Base-by-base conservation (phyloP, 2,888 invertebrate species). In the Chesias legatella region DNA sequence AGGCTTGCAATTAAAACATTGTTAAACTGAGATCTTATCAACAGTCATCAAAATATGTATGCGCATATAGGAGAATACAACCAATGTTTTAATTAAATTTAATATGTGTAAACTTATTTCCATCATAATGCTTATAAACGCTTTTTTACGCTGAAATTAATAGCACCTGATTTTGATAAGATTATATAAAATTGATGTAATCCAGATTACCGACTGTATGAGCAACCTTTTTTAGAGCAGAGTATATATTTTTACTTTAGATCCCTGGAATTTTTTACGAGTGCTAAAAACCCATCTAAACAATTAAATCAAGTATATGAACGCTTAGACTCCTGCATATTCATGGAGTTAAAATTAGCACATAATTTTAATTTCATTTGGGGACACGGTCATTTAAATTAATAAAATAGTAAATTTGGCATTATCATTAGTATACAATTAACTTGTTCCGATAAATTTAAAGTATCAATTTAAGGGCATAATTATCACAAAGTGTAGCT, bases 1-100 rank as follows among this genome's bases (percentile, higher is more conserved):
- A 61, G 53, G 49, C 37, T 48, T 25, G 65, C 63, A 74, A 73
- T 74, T 73, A 73, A 68, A 63, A 62, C 53, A 61, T 72, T 72
- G 66, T 62, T 67, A 71, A 73, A 72, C 63, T 53, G 58, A 60
- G 67, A 41, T 41, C 33, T 33, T 40, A 63, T 17, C 13, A 17
- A 2, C 13, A 5, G 13, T 17, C 5, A 17, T 17, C 13, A 17
- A 17, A 17, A 17, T 17, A 17, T 17, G 5, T 42, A 58, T 53
- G 47, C 38, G 49, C 52, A 56, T 54, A 48, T 53, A 42, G 45
- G 53, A 39, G 39, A 31, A 44, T 34, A 31, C 27, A 48, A 43
- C 40, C 28, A 40, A 34, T 55, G 56, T 56, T 61, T 67, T 56
- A 61, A 57, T 53, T 51, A 54, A 45, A 56, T n/a, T n/a, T n/a